A percentile compares a stretch with the other conserved stretches of the same genome.
phyloP scores from a whole-genome alignment of 2,113 vertebrate species.

The Podarcis raffonei region DNA sequence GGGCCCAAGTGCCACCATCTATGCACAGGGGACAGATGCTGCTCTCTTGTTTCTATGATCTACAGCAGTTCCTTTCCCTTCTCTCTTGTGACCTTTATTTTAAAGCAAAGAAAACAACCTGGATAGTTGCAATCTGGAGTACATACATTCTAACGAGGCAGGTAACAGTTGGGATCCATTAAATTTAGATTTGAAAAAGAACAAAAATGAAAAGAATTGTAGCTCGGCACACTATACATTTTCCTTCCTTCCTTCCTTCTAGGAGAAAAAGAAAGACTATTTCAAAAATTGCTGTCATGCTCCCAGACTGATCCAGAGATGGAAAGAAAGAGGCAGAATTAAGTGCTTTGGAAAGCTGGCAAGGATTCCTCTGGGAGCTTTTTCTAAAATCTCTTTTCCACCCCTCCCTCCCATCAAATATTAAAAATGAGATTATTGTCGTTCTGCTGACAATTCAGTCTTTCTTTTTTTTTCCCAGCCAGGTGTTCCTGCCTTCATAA shows the following conservation, averaged over 20 bases:
- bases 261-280: background rate
- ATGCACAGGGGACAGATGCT: background rate
- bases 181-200: background rate
- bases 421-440: slow-evolving; percentile 15
- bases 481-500: background rate
- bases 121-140: background rate
- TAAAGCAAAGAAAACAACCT: slow-evolving; percentile 12
- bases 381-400: background rate
- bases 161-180: background rate
- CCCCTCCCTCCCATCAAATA: slow-evolving; percentile 2
- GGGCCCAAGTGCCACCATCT: too few relatives aligned
- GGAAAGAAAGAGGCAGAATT: slow-evolving; percentile 5
- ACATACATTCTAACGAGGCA: background rate
- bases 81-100: background rate
- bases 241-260: background rate
- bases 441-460: background rate
- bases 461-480: background rate
- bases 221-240: background rate
- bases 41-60: background rate
- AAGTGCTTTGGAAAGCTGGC: slow-evolving; percentile 12
- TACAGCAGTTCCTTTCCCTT: background rate
- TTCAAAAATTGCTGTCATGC: background rate
- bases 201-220: background rate
- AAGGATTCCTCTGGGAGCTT: background rate
- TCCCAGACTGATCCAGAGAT: background rate